These are phyloP conservation scores for Poecilia wingei DNA, from an alignment of 2,797 vertebrate species.

Conservation along the genomic window DNA sequence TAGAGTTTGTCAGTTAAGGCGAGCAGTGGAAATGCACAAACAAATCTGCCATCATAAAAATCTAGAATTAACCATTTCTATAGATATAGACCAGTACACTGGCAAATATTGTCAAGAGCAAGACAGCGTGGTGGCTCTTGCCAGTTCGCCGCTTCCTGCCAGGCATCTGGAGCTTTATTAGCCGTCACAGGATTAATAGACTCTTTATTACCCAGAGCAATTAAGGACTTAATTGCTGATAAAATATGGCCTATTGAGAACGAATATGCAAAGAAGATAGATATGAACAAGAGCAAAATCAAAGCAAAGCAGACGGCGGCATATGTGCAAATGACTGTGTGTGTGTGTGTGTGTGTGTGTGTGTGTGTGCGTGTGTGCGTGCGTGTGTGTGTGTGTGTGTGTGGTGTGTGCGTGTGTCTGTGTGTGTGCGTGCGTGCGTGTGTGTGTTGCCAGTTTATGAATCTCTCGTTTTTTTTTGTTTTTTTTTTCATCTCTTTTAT, in stretches of 20 bases:
- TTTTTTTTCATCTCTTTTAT: background rate
- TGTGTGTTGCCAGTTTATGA: background rate
- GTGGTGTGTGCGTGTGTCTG: background rate
- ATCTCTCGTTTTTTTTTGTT: background rate
- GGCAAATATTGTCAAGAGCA: slow-evolving; percentile 23
- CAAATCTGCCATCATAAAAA: background rate
- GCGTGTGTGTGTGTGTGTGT: background rate
- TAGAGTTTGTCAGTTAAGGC: slow-evolving; percentile 16
- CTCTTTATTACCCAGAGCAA: slow-evolving; percentile 69
- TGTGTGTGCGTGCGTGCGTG: background rate
- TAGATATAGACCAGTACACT: background rate
- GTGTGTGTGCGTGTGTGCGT: background rate
- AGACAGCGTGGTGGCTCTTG: slow-evolving; percentile 36
- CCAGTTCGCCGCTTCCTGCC: slow-evolving; percentile 52
- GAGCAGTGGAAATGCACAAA: background rate
- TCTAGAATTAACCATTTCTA: background rate
- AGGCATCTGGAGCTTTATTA: slow-evolving; percentile 72
- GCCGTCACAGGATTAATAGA: slow-evolving; percentile 69
- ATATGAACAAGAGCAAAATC: slow-evolving; percentile 42
- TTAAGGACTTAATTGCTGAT: slow-evolving; percentile 71
- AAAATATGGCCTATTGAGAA: slow-evolving; percentile 56
- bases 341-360: background rate
- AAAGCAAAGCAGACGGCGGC: slow-evolving; percentile 24
- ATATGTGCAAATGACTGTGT: slow-evolving; percentile 1
- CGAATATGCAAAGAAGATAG: slow-evolving; percentile 25